Evolutionary conservation across 2,797 vertebrate genomes (phyloP).

Genomic region (Anas bernieri): DNA sequence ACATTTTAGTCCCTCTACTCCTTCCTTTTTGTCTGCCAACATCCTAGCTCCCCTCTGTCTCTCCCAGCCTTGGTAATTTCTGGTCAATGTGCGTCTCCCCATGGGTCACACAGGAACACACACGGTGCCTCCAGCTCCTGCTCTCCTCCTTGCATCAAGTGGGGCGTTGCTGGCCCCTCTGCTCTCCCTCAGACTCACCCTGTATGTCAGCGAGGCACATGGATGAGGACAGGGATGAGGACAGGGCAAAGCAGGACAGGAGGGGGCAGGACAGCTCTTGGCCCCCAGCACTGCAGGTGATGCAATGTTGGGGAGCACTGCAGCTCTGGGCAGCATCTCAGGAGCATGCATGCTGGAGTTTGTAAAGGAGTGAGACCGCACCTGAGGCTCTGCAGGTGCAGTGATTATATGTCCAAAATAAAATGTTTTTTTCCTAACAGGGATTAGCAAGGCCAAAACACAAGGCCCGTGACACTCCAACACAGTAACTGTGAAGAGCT

Average conservation of each 20-base stretch:
- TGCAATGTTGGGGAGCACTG: background rate
- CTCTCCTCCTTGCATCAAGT: background rate
- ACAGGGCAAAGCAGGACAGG: background rate
- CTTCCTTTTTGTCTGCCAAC: background rate
- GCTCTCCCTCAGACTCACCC: background rate
- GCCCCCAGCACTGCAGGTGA: background rate
- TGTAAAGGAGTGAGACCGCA: background rate
- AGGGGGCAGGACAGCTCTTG: rapidly evolving
- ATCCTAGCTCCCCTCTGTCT: background rate
- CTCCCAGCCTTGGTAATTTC: background rate
- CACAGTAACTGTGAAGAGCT: background rate
- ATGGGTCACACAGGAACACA: too few species aligned
- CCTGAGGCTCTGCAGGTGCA: background rate
- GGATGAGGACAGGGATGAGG: too few species aligned
- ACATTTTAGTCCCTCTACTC: background rate
- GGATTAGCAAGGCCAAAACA: background rate
- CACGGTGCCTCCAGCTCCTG: background rate
- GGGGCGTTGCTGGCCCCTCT: background rate
- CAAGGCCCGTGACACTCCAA: background rate
- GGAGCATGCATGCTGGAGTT: too few species aligned
- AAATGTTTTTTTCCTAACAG: background rate
- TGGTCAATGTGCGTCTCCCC: background rate
- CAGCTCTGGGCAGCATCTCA: background rate
- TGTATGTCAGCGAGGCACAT: rapidly evolving
- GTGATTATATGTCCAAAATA: background rate